phyloP scores from a whole-genome alignment of 2,888 invertebrate genomes.

The Flexamia atlantica region DNA sequence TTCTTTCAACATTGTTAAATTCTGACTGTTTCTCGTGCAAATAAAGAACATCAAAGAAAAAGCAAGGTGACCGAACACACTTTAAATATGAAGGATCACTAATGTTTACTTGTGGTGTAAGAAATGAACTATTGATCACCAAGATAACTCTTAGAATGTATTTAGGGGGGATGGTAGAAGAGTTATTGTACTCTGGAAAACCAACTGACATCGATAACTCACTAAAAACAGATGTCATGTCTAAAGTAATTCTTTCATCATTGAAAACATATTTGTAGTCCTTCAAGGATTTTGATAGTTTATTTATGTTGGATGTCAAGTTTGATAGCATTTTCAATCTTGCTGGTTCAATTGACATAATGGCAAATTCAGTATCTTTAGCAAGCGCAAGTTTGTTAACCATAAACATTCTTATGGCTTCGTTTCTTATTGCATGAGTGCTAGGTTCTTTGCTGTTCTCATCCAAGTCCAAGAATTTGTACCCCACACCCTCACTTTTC shows the following conservation, averaged over 20 bases:
- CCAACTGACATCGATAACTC: background rate
- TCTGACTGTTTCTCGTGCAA: constrained; percentile 45
- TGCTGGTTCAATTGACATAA: background rate
- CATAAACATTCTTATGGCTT: constrained; percentile 28
- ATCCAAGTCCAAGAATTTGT: background rate
- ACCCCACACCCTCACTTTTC: background rate
- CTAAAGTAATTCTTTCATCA: background rate
- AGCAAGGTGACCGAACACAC: constrained; percentile 1
- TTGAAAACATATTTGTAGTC: background rate
- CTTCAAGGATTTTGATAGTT: background rate
- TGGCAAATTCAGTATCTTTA: constrained; percentile 36
- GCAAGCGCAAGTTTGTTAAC: constrained; percentile 24
- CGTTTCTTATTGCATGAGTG: constrained; percentile 12
- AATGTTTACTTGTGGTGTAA: background rate
- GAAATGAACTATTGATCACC: constrained; percentile 1
- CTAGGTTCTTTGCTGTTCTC: background rate
- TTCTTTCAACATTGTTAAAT: constrained; percentile 27
- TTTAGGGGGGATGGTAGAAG: background rate
- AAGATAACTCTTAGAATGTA: constrained; percentile 33
- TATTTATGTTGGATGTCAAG: background rate
- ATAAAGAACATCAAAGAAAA: constrained; percentile 29
- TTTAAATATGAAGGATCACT: constrained; percentile 10
- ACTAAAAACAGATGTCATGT: constrained; percentile 18
- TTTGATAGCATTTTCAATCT: background rate
- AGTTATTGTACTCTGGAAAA: constrained; percentile 4